Evolutionary conservation across 2,797 vertebrate species (phyloP).

Genomic region (Diplodus sargus): DNA sequence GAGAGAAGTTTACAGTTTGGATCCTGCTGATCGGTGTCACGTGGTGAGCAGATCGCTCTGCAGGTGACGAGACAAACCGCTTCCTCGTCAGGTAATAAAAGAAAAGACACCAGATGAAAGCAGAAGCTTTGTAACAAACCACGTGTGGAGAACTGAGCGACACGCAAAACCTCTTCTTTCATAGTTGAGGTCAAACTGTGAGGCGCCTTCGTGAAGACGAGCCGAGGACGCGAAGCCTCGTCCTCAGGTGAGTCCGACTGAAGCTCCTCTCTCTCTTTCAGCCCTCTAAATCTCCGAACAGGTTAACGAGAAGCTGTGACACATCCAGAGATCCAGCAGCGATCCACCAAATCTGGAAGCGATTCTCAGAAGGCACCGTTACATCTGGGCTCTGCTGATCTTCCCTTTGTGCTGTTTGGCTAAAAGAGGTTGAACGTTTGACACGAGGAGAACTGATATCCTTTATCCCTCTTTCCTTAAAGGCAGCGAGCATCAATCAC

Average conservation of each 20-base stretch:
- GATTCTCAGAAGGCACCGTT: conserved; percentile 52
- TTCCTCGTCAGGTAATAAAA: conserved; percentile 23
- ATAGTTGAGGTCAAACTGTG: conserved; percentile 9
- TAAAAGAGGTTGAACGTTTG: conserved; percentile 20
- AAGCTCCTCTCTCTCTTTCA: conserved; percentile 33
- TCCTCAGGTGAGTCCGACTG: conserved; percentile 9
- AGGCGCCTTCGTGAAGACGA: conserved; percentile 17
- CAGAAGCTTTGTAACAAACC: conserved; percentile 1
- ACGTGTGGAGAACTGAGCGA: conserved; percentile 17
- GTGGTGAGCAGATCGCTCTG: background rate
- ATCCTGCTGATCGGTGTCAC: background rate
- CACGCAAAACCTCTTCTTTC: conserved; percentile 26
- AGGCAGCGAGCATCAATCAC: conserved; percentile 25
- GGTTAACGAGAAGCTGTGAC: conserved; percentile 48
- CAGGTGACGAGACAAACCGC: background rate
- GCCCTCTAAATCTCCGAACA: conserved; percentile 45
- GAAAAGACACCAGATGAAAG: conserved; percentile 7
- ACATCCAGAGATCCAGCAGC: conserved; percentile 50
- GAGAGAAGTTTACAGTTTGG: background rate
- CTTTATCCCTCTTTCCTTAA: conserved; percentile 33
- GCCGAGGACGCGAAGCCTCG: conserved; percentile 26
- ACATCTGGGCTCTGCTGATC: conserved; percentile 26
- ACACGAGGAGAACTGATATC: conserved; percentile 25
- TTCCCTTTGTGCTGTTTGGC: conserved; percentile 33
- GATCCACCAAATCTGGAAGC: conserved; percentile 63